These are phyloP conservation scores for Cinclus cinclus DNA, from an alignment of 2,113 vertebrate species.

Conservation along the genomic window DNA sequence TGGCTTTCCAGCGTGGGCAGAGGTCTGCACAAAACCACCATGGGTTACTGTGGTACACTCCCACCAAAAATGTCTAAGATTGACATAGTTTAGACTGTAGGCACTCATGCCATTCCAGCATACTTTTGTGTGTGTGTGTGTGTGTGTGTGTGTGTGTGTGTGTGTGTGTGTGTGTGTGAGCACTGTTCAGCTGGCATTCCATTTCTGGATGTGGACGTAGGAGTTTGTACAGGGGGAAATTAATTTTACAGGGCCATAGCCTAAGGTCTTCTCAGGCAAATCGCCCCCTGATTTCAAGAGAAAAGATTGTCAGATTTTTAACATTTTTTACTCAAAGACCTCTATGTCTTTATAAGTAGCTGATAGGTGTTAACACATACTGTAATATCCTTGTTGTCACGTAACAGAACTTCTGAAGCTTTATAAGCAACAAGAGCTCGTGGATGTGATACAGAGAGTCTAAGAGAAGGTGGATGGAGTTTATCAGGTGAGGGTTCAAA, in stretches of 20 bases:
- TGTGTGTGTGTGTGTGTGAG: not conserved
- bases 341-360: not conserved
- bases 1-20: not conserved
- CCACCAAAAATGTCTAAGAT: constrained; percentile 35
- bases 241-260: not conserved
- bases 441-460: not conserved
- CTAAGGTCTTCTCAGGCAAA: not conserved
- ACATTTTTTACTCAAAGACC: not conserved
- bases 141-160: too few relatives aligned
- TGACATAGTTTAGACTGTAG: constrained; percentile 39
- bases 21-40: constrained; percentile 12
- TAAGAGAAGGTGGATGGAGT: not conserved
- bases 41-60: not conserved
- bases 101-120: not conserved
- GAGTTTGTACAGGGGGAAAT: not conserved
- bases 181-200: not conserved
- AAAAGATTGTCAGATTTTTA: not conserved
- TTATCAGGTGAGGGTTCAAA: not conserved
- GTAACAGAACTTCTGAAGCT: not conserved
- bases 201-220: not conserved
- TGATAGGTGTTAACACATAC: not conserved
- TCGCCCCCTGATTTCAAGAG: not conserved
- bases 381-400: not conserved
- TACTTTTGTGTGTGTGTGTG: not conserved
- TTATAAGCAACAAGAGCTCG: not conserved